phyloP scores from a whole-genome alignment of 2,113 vertebrate species.

The Dipodomys ordii region DNA sequence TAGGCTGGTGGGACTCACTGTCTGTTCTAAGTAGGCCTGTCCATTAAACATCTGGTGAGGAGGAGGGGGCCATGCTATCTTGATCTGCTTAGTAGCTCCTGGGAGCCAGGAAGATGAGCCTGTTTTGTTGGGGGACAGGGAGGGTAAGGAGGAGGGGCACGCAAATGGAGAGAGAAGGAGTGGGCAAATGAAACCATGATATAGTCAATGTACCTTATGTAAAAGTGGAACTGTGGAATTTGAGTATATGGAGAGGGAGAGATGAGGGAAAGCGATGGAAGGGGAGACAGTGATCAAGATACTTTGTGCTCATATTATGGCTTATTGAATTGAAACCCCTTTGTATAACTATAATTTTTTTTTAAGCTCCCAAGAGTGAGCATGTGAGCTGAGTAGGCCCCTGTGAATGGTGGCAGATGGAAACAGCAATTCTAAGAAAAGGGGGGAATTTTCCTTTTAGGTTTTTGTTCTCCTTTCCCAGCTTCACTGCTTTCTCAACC shows the following conservation, averaged over 20 bases:
- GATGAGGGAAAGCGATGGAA: too few species aligned
- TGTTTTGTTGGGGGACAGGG: too few species aligned
- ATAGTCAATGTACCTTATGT: too few species aligned
- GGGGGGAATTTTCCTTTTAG: neutral
- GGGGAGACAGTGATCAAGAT: too few species aligned
- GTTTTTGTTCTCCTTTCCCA: neutral
- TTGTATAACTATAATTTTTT: neutral
- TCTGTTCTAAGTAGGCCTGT: neutral
- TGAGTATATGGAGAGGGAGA: too few species aligned
- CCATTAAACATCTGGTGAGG: neutral
- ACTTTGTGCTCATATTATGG: too few species aligned
- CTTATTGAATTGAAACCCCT: too few species aligned
- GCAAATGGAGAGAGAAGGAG: too few species aligned
- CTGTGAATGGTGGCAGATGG: neutral
- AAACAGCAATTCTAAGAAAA: neutral
- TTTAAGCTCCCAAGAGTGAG: neutral
- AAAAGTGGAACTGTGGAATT: too few species aligned
- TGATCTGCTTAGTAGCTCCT: neutral
- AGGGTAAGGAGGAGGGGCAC: too few species aligned
- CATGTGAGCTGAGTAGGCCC: neutral
- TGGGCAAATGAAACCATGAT: too few species aligned
- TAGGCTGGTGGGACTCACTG: neutral
- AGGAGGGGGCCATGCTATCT: accelerated
- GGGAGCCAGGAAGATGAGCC: neutral
- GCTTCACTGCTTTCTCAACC: neutral